Percentiles rank a stretch among this genome's conserved stretches.
phyloP scores from a whole-genome alignment of 1,140 invertebrate species.

The Meloidogyne hapla region DNA sequence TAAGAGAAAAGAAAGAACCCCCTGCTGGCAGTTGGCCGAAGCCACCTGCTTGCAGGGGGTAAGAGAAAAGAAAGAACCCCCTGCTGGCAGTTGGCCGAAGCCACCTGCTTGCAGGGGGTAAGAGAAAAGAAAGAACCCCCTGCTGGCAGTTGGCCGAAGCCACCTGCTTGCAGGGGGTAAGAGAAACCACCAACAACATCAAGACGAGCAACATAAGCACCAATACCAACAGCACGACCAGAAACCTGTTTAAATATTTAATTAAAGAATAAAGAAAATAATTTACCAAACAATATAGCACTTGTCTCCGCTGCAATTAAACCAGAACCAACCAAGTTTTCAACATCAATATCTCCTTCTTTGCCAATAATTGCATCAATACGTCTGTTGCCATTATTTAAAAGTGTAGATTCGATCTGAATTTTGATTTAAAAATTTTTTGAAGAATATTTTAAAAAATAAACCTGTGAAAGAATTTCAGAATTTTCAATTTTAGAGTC shows the following conservation, averaged over 20 bases:
- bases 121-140: too few relatives aligned
- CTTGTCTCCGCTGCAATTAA: constrained; percentile 97
- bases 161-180: too few relatives aligned
- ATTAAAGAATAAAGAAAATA: too few relatives aligned
- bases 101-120: too few relatives aligned
- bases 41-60: too few relatives aligned
- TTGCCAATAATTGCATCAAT: constrained; percentile 83
- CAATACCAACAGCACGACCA: constrained; percentile 95
- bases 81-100: too few relatives aligned
- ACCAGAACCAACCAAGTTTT: constrained; percentile 90
- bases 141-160: too few relatives aligned
- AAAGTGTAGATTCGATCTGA: constrained; percentile 83
- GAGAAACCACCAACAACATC: too few relatives aligned
- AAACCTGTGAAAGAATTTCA: constrained; percentile 68
- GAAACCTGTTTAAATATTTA: constrained; percentile 64
- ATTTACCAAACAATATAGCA: constrained; percentile 85
- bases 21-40: too few relatives aligned
- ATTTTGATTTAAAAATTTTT: too few relatives aligned
- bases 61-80: too few relatives aligned
- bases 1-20: too few relatives aligned
- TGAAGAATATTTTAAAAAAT: constrained; percentile 67
- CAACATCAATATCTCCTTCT: constrained; percentile 88
- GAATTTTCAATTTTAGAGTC: constrained; percentile 74
- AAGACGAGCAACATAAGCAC: constrained; percentile 87
- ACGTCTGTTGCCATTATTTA: constrained; percentile 87